Evolutionary conservation across 2,888 invertebrate species (phyloP).

Genomic region (Clistopyga incitator): DNA sequence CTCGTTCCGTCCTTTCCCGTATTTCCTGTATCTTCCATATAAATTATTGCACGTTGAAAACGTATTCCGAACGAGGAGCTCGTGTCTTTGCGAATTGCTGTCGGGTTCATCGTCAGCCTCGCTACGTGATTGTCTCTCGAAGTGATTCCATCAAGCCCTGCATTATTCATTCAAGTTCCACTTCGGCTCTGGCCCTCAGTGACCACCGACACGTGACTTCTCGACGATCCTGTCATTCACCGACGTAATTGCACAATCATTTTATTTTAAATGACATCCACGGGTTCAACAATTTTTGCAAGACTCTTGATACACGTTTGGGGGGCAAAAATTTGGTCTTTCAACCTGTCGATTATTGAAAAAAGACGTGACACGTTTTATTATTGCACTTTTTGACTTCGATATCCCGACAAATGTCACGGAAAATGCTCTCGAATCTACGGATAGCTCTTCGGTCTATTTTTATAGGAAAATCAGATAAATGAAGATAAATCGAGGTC

Average conservation of each 20-base stretch:
- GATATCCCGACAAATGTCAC: too few species aligned
- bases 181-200: not conserved
- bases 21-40: conserved; percentile 10
- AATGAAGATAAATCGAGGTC: too few species aligned
- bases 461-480: too few species aligned
- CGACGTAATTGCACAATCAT: not conserved
- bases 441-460: too few species aligned
- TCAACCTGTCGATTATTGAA: too few species aligned
- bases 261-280: not conserved
- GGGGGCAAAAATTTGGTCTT: too few species aligned
- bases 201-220: not conserved
- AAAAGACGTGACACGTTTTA: too few species aligned
- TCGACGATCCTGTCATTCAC: not conserved
- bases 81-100: conserved; percentile 2
- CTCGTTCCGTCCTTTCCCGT: not conserved
- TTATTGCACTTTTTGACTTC: too few species aligned
- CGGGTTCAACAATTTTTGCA: too few species aligned
- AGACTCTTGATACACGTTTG: too few species aligned
- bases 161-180: not conserved
- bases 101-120: not conserved
- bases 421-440: too few species aligned
- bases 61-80: not conserved
- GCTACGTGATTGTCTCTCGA: conserved; percentile 3
- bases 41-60: not conserved
- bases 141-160: not conserved